Evolutionary conservation across 2,888 invertebrate genomes (phyloP), one percentile per base, ranked within the genome.

Genomic region (Erpobdella octoculata): DNA sequence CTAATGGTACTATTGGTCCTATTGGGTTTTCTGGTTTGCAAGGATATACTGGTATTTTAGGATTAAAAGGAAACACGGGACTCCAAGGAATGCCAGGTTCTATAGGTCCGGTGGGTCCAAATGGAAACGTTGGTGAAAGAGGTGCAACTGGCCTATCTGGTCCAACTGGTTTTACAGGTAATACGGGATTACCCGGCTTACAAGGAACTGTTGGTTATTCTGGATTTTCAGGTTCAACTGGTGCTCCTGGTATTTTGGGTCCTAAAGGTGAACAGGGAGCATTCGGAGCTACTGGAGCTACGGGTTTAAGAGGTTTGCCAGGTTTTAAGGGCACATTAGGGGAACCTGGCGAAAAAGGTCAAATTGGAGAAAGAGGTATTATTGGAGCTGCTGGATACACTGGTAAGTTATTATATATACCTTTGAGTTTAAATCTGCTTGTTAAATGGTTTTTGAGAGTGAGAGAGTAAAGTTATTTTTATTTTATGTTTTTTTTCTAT

Each of bases 1-100:
- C 38, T 3, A 0, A 70, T 36, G 76, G 76, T 36, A 66, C 62
- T 35, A 41, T 66, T 37, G 75, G 75, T 21, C 53, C 21, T 18
- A 48, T 73, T 46, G 75, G 75, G 9, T 21, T 12, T 6, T 58
- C 46, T 15, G 74, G 74, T 31, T 41, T 46, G 18, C 37, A 36
- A 18, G 74, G 74, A 46, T 68, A 66, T 64, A 31, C 67, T 36
- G 74, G 74, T 15, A 36, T 33, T 12, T 6, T 68, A 18, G 74
- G 72, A 41, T 48, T 59, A 8, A 25, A 61, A 12, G 75, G 75
- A 28, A 25, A 35, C 15, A n/a, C 9, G 12, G 69, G 69, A 33
- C 15, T 18, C 15, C 18, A 35, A 5, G 69, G 69, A 9, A 6
- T 18, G 5, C 4, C n/a, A 2, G 69, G 69, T 33, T 41, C 62